Evolutionary conservation across 2,888 invertebrate species (phyloP).

Genomic region (Pammene fasciana): DNA sequence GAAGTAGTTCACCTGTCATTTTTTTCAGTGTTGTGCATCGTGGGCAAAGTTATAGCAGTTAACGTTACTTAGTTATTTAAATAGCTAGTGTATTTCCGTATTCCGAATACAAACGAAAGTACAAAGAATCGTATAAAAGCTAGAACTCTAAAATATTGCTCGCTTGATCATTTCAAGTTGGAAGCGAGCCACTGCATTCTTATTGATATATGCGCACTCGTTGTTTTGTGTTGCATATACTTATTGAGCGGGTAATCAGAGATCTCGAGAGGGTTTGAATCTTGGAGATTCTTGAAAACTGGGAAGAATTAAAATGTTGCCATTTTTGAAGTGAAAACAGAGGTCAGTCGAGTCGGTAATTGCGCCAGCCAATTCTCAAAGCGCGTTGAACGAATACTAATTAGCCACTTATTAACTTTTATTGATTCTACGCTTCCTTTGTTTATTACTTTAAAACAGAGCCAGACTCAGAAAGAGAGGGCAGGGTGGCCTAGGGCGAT

Average conservation of each 20-base stretch:
- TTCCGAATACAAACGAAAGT: background rate
- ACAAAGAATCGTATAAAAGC: constrained; percentile 14
- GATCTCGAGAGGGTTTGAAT: background rate
- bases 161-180: constrained; percentile 30
- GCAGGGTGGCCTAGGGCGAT: no score
- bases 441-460: constrained; percentile 10
- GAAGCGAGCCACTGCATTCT: constrained; percentile 14
- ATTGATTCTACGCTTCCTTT: constrained; percentile 2
- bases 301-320: background rate
- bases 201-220: constrained; percentile 27
- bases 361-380: constrained; percentile 26
- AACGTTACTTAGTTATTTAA: no score
- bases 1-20: no score
- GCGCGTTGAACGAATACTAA: constrained; percentile 31
- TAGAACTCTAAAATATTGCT: constrained; percentile 29
- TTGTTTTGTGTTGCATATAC: constrained; percentile 23
- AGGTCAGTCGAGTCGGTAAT: constrained; percentile 23
- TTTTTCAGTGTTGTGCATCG: no score
- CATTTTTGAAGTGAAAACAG: constrained; percentile 27
- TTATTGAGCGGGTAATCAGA: constrained; percentile 1
- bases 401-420: constrained; percentile 20
- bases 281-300: no score
- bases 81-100: no score
- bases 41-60: no score
- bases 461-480: no score